Percentiles rank a stretch among this genome's conserved stretches.
phyloP scores from a whole-genome alignment of 1,140 invertebrate species.

The Hyles euphorbiae region DNA sequence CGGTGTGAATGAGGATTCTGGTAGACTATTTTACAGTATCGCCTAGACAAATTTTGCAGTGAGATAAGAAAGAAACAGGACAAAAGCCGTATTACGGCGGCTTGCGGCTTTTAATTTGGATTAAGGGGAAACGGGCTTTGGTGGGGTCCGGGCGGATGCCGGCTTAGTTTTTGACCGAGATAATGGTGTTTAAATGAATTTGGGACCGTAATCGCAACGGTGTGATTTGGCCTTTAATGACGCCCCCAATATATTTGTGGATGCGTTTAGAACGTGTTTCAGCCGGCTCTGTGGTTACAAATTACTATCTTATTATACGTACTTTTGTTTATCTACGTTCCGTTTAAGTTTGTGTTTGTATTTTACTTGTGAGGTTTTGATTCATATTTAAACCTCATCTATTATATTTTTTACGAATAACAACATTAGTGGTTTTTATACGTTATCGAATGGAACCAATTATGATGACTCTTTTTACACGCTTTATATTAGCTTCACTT shows the following conservation, averaged over 20 bases:
- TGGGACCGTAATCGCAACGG: slow-evolving; percentile 16
- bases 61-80: slow-evolving; percentile 66
- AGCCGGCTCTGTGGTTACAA: background rate
- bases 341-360: too few relatives aligned
- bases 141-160: slow-evolving; percentile 26
- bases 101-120: slow-evolving; percentile 53
- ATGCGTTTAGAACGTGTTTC: background rate
- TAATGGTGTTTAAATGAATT: slow-evolving; percentile 63
- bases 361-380: too few relatives aligned
- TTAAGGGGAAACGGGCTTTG: slow-evolving; percentile 44
- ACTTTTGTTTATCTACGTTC: too few relatives aligned
- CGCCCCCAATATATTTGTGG: too few relatives aligned
- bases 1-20: slow-evolving; percentile 33
- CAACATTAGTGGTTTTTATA: too few relatives aligned
- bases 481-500: too few relatives aligned
- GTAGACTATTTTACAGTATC: slow-evolving; percentile 53
- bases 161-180: slow-evolving; percentile 51
- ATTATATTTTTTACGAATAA: too few relatives aligned
- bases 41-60: slow-evolving; percentile 66
- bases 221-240: slow-evolving; percentile 12
- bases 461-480: too few relatives aligned
- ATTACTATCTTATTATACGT: too few relatives aligned
- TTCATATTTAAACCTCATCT: too few relatives aligned
- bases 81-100: slow-evolving; percentile 48
- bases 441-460: too few relatives aligned